These are phyloP conservation scores for Atta colombica DNA, from an alignment of 1,140 invertebrate genomes.

Conservation along the genomic window DNA sequence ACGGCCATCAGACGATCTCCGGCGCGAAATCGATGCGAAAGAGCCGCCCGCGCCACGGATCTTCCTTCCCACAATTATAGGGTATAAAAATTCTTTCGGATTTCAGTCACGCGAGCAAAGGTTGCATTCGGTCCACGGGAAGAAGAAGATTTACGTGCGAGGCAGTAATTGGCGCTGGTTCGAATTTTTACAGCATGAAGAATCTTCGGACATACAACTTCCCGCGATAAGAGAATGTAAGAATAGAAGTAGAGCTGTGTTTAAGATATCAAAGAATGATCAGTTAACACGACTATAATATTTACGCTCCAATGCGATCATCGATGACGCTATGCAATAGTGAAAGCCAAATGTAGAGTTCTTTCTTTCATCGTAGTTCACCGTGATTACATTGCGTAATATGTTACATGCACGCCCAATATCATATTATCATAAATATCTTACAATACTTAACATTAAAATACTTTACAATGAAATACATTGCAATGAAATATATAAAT, in stretches of 20 bases:
- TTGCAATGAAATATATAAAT: too few species aligned
- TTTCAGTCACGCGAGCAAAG: conserved; percentile 73
- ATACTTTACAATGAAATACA: not conserved
- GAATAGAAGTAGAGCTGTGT: not conserved
- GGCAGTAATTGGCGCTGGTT: conserved; percentile 54
- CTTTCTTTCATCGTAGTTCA: conserved; percentile 8
- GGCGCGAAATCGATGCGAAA: conserved; percentile 72
- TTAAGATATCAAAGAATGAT: conserved; percentile 2
- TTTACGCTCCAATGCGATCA: conserved; percentile 25
- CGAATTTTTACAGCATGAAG: conserved; percentile 31
- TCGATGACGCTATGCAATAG: conserved; percentile 12
- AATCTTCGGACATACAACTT: conserved; percentile 13
- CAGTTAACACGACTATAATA: not conserved
- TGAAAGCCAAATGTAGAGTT: conserved; percentile 9
- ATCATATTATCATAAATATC: conserved; percentile 13
- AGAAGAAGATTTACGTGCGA: conserved; percentile 71
- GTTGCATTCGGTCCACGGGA: conserved; percentile 65
- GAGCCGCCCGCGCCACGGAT: conserved; percentile 76
- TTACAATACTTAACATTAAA: not conserved
- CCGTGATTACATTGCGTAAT: conserved; percentile 5
- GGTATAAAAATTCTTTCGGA: conserved; percentile 75
- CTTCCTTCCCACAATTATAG: conserved; percentile 75
- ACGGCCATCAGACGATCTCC: conserved; percentile 70
- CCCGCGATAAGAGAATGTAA: conserved; percentile 42
- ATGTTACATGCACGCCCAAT: not conserved